phyloP scores from a whole-genome alignment of 2,888 invertebrate genomes.

The Spialia ferax region DNA sequence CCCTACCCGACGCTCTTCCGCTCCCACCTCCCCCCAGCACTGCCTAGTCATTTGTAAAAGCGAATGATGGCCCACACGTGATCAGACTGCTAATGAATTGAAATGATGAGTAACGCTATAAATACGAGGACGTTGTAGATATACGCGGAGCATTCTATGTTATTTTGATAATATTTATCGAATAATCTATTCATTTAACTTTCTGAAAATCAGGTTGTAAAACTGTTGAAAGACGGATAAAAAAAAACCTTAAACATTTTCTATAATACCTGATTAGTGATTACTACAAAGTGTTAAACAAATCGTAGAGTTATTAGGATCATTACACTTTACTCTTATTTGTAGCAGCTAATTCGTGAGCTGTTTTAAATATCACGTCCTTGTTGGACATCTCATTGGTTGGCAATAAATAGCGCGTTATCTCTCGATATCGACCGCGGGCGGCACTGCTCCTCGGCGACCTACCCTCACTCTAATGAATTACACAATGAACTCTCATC shows the following conservation, averaged over 20 bases:
- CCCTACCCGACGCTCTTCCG: no score
- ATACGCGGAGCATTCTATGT: constrained; percentile 33
- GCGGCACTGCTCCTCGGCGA: constrained; percentile 72
- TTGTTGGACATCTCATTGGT: constrained; percentile 77
- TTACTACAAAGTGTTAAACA: constrained; percentile 19
- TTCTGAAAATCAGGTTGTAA: neutral
- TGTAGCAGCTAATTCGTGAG: constrained; percentile 75
- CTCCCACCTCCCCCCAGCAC: constrained; percentile 56
- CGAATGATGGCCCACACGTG: constrained; percentile 60
- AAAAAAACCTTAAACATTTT: neutral
- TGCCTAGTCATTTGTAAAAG: constrained; percentile 59
- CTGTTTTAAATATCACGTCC: constrained; percentile 75
- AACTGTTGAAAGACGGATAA: neutral
- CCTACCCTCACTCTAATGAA: constrained; percentile 84
- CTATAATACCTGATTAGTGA: no score
- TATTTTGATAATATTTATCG: constrained; percentile 24
- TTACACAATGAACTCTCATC: constrained; percentile 87
- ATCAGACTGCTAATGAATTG: constrained; percentile 60
- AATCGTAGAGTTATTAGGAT: constrained; percentile 41
- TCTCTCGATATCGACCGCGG: constrained; percentile 82
- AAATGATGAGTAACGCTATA: constrained; percentile 53
- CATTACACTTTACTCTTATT: constrained; percentile 62
- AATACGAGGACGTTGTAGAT: constrained; percentile 41
- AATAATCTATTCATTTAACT: neutral
- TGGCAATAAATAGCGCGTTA: constrained; percentile 80